Percentiles rank a stretch among this genome's conserved stretches.
Conservation (phyloP, 1,140 invertebrate genomes). For the Brachionus paranguensis region DNA sequence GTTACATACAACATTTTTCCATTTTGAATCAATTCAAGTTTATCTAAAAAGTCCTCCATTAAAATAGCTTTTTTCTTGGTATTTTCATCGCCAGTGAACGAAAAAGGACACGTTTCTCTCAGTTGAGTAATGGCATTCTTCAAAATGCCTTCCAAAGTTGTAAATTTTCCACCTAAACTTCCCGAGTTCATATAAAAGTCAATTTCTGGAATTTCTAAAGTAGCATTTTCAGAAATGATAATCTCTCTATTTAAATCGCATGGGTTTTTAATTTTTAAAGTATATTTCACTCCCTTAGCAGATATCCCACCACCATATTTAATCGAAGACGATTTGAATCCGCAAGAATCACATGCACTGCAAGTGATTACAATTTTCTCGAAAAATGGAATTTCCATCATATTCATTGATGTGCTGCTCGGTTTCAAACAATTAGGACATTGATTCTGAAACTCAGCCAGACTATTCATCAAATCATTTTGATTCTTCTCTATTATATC, state of each 20-base stretch:
- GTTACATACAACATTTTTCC: slow-evolving; percentile 56
- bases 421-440: slow-evolving; percentile 77
- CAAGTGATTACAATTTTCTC: slow-evolving; percentile 96
- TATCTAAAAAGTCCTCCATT: neutral
- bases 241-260: slow-evolving; percentile 85
- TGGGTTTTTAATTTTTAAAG: slow-evolving; percentile 65
- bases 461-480: neutral
- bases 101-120: slow-evolving; percentile 15
- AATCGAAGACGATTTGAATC: slow-evolving; percentile 83
- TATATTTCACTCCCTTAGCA: slow-evolving; percentile 70
- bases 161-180: slow-evolving; percentile 84
- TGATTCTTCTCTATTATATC: neutral
- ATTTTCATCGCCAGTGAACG: slow-evolving; percentile 58
- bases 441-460: slow-evolving; percentile 68
- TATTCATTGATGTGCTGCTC: slow-evolving; percentile 90
- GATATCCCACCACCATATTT: slow-evolving; percentile 88
- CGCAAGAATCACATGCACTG: slow-evolving; percentile 81
- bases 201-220: slow-evolving; percentile 77
- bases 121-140: slow-evolving; percentile 54
- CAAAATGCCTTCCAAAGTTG: slow-evolving; percentile 78
- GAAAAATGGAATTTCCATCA: slow-evolving; percentile 82
- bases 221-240: slow-evolving; percentile 90
- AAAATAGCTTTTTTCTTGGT: neutral
- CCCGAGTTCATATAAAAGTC: slow-evolving; percentile 76
- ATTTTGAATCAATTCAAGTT: slow-evolving; percentile 44